These are phyloP conservation scores for Erythrocercus mccallii DNA, from an alignment of 2,113 vertebrate species.

Conservation along the genomic window DNA sequence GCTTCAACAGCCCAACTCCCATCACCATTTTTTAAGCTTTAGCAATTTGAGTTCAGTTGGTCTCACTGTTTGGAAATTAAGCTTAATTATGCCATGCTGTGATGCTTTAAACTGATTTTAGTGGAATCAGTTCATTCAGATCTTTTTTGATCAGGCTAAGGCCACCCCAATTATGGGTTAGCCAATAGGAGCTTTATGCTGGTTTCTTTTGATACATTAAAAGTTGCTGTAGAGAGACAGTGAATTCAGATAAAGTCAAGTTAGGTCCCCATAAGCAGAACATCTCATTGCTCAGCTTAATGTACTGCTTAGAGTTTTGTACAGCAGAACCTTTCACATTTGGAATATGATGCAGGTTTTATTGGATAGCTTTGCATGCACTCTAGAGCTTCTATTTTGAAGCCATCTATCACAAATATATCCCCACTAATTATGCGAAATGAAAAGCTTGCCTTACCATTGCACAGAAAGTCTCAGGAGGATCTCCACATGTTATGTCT, in stretches of 20 bases:
- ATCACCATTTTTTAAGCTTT: background rate
- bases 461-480: conserved; percentile 94
- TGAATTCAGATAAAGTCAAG: background rate
- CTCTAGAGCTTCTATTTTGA: background rate
- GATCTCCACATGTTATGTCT: conserved; percentile 96
- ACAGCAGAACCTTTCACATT: background rate
- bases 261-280: background rate
- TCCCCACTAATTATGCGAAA: background rate
- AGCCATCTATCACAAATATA: background rate
- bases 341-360: background rate
- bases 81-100: background rate
- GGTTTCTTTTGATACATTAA: background rate
- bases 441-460: conserved; percentile 85
- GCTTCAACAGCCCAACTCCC: background rate
- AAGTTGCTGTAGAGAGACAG: background rate
- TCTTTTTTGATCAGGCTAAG: background rate
- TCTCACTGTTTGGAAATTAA: background rate
- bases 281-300: background rate
- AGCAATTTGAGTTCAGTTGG: background rate
- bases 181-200: background rate
- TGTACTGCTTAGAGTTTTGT: background rate
- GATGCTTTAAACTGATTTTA: background rate
- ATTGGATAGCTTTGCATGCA: background rate
- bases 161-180: background rate
- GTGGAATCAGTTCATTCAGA: background rate